These are phyloP conservation scores for Girardinichthys multiradiatus DNA, from an alignment of 2,113 vertebrate species.

Conservation along the genomic window DNA sequence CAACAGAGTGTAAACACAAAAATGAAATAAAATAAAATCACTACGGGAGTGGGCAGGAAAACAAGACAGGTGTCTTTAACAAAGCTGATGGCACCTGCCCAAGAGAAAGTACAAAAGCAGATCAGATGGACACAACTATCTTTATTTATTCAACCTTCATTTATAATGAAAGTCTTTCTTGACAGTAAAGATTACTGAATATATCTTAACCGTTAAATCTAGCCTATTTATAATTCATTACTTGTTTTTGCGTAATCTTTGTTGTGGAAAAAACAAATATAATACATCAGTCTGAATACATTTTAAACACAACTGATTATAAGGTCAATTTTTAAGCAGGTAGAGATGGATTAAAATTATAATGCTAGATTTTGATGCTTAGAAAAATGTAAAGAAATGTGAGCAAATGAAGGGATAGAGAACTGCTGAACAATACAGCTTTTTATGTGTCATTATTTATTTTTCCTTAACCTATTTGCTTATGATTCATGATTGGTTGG, in stretches of 20 bases:
- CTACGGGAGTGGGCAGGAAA: not conserved
- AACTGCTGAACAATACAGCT: not conserved
- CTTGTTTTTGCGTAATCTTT: not conserved
- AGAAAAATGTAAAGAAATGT: not conserved
- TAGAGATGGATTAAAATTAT: not conserved
- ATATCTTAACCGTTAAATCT: too few species aligned
- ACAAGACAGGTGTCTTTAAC: constrained; percentile 45
- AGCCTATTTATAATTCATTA: not conserved
- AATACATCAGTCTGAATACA: not conserved
- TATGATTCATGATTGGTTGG: not conserved
- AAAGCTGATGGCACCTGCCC: constrained; percentile 16
- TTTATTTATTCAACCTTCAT: constrained; percentile 11
- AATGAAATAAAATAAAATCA: not conserved
- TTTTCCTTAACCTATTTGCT: not conserved
- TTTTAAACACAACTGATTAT: too few species aligned
- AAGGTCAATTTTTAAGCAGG: not conserved
- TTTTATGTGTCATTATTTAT: not conserved
- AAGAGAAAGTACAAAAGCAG: constrained; percentile 6
- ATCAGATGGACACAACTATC: not conserved
- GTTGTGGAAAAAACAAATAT: not conserved
- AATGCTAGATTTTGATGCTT: not conserved
- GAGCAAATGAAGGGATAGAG: not conserved
- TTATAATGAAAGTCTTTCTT: not conserved
- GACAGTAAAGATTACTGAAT: not conserved
- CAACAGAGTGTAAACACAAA: not conserved